Base-by-base conservation (phyloP, 2,113 vertebrate species). In the Okapia johnstoni region DNA sequence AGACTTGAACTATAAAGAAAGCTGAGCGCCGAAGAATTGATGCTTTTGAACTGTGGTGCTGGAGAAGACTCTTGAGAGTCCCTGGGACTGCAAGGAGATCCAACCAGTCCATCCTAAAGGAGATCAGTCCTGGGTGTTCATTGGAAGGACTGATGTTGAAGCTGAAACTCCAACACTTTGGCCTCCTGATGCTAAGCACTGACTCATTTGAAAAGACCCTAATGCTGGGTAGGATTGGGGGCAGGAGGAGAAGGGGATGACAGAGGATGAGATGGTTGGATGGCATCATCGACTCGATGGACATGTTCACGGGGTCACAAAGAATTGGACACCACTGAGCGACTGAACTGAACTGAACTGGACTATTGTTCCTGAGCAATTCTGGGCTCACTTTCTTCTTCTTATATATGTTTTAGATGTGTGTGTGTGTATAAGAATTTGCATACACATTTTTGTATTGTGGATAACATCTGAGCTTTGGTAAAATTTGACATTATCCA, bases 341-440 rank as follows among this genome's bases (percentile, higher is more conserved):
- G 16, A 16, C 52, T 52, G 52, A 52, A 52, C 52, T 52, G 15
- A 52, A 52, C 15, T 52, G 52, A 52, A 15, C 52, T 52, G 52
- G 15, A 16, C 52, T 57, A 57, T 90, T 96, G 4, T 33, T 92
- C 12, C 48, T 85, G 4, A 90, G 28, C 13, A 80, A 94, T 85
- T 48, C 33, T 97, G 85, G 57, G 48, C 26, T 94, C 48, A 85
- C 92, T 95, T 36, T 88, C 21, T 54, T 54, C 25, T 94, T 60
- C 28, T 61, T 88, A 54, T 21, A 40, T 73, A 40, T 43, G 13
- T 70, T 81, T 52, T 84, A 89, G 21, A 30, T 79, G 13, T 50
- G 40, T 70, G 16, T 86, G 0, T 88, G 15, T 91, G 7, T 85
- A 2, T 83, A 28, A 19, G 10, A 54, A 21, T 57, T 43, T 76